Evolutionary conservation across 1,140 invertebrate species (phyloP).

Genomic region (Diprion similis): DNA sequence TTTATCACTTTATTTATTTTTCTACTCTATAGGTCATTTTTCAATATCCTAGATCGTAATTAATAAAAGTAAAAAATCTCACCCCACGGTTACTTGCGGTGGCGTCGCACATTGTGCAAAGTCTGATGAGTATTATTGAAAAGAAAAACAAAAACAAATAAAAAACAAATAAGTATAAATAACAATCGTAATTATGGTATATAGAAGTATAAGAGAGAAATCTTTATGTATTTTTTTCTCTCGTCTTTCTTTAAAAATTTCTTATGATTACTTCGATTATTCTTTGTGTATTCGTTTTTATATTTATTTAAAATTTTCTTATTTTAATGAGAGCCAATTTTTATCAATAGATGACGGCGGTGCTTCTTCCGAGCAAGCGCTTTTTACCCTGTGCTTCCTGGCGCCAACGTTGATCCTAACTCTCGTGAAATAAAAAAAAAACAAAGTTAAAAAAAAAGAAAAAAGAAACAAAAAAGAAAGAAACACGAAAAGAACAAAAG

Average conservation of each 20-base stretch:
- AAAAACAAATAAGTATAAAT: constrained; percentile 10
- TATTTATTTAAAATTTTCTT: not conserved
- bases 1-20: no score
- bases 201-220: constrained; percentile 9
- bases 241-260: constrained; percentile 8
- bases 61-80: no score
- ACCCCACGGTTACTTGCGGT: no score
- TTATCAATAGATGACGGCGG: not conserved
- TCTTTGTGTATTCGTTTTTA: no score
- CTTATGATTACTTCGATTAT: no score
- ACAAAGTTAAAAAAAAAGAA: constrained; percentile 17
- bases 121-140: not conserved
- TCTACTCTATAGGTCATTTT: no score
- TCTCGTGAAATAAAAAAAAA: not conserved
- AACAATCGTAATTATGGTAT: not conserved
- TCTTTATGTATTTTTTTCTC: not conserved
- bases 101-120: no score
- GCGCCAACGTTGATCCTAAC: not conserved
- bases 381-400: not conserved
- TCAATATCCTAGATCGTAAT: no score
- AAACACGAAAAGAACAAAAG: constrained; percentile 12
- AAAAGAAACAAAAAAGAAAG: constrained; percentile 3
- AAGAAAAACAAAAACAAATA: constrained; percentile 9
- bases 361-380: not conserved
- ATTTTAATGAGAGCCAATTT: not conserved